Base-by-base conservation (phyloP, 2,797 vertebrate genomes). In the Rhynchotus rufescens region DNA sequence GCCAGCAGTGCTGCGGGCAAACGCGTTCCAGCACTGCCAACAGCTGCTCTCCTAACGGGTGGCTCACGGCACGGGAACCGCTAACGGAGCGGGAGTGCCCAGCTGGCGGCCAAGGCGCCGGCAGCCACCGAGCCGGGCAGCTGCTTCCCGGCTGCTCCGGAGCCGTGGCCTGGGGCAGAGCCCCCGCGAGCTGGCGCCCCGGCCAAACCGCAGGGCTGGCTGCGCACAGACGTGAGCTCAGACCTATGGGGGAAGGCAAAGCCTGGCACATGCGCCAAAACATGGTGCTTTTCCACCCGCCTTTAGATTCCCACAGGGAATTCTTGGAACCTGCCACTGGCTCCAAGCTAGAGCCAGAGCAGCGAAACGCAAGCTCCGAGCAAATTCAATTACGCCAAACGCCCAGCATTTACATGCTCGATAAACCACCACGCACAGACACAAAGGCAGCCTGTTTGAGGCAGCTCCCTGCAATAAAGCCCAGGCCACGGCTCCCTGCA, bases 381-480 rank as follows among this genome's bases (percentile, higher is more conserved):
- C 32, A 81, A 89, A 93, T 86, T 82, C 65, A 84, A 84, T 91
- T 88, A 94, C 0, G 4, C 60, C 66, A 88, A 62, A 56, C 3
- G 45, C 64, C 61, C 75, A 65, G 51, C 69, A 66, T 76, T 91
- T 85, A 88, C 6, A 72, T 68, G 76, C 79, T 86, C 19, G 5
- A 93, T 88, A 93, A 93, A 92, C 66, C 79, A 78, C 86, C 32
- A 25, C 38, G 30, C 17, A 12, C 3, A 66, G 66, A 88, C 45
- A 83, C 73, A 92, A 81, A 88, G 36, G 62, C 71, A 62, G 64
- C 30, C 45, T 74, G 64, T 76, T 61, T 49, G 78, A 94, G 65
- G 44, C 68, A 64, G 42, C 54, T 84, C 49, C 22, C 25, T 80
- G 59, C 84, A 84, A 74, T 47, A 72, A 89, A 86, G 78, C 36